A percentile compares a stretch with the other conserved stretches of the same genome.
phyloP scores from a whole-genome alignment of 2,888 invertebrate genomes.

The Papilio demoleus region DNA sequence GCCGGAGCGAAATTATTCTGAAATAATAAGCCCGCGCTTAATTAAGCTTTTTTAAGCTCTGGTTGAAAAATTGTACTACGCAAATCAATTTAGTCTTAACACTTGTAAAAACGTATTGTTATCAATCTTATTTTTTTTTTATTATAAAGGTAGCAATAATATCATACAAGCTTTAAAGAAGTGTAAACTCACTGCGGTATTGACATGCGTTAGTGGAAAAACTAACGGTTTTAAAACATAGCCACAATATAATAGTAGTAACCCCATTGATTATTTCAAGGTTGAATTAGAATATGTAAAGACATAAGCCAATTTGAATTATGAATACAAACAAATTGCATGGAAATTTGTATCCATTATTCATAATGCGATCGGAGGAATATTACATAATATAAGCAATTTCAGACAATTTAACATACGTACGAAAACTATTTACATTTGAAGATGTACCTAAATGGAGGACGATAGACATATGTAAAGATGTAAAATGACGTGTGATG shows the following conservation, averaged over 20 bases:
- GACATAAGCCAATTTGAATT: background rate
- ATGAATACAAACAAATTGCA: background rate
- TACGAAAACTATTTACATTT: background rate
- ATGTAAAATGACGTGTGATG: too few relatives aligned
- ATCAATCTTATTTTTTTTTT: background rate
- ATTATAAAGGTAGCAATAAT: background rate
- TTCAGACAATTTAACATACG: background rate
- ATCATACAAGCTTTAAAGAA: background rate
- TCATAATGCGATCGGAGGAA: background rate
- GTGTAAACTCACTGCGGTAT: background rate
- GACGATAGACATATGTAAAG: too few relatives aligned
- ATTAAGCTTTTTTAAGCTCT: conserved; percentile 3
- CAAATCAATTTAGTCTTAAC: background rate
- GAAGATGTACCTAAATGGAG: background rate
- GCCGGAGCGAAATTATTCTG: conserved; percentile 18
- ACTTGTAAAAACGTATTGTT: background rate
- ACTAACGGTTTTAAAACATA: background rate
- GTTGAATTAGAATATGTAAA: background rate
- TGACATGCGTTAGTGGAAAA: too few relatives aligned
- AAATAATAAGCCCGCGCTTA: conserved; percentile 17
- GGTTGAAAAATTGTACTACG: background rate
- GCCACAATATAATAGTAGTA: too few relatives aligned
- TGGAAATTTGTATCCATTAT: conserved; percentile 17
- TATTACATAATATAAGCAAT: background rate
- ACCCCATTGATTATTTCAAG: background rate